Percentiles rank a stretch among this genome's conserved stretches.
phyloP scores from a whole-genome alignment of 2,113 vertebrate genomes.

The Brienomyrus brachyistius region DNA sequence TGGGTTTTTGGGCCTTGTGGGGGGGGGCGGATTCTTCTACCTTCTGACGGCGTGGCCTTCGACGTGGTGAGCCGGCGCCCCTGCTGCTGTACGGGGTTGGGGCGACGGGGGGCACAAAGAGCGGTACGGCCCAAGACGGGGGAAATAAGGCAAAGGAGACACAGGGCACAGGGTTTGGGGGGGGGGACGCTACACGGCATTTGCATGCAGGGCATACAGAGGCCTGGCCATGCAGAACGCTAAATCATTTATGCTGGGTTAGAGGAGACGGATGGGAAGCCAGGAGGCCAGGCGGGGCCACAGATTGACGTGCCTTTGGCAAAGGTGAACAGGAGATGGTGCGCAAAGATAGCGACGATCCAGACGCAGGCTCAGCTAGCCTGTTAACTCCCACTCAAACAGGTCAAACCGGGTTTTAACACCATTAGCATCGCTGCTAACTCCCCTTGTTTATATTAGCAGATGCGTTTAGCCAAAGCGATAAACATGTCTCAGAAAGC shows the following conservation, averaged over 20 bases:
- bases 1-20: too few species aligned
- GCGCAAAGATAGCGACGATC: background rate
- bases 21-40: background rate
- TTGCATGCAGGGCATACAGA: background rate
- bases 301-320: background rate
- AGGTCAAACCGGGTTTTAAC: background rate
- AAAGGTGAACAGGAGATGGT: constrained; percentile 1
- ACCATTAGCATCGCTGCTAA: background rate
- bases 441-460: background rate
- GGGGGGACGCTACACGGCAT: background rate
- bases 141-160: background rate
- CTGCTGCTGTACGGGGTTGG: background rate
- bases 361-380: background rate
- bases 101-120: background rate
- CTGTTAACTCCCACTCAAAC: background rate
- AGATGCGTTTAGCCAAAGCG: background rate
- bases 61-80: background rate
- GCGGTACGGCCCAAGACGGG: background rate
- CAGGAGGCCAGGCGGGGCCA: background rate
- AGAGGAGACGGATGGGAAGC: background rate
- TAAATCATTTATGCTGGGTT: constrained; percentile 15
- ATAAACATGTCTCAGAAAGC: background rate
- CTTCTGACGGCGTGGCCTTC: background rate
- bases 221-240: constrained; percentile 11
- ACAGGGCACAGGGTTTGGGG: background rate